These are phyloP conservation scores for Pelochelys cantorii DNA, from an alignment of 2,797 vertebrate genomes.

Conservation along the genomic window DNA sequence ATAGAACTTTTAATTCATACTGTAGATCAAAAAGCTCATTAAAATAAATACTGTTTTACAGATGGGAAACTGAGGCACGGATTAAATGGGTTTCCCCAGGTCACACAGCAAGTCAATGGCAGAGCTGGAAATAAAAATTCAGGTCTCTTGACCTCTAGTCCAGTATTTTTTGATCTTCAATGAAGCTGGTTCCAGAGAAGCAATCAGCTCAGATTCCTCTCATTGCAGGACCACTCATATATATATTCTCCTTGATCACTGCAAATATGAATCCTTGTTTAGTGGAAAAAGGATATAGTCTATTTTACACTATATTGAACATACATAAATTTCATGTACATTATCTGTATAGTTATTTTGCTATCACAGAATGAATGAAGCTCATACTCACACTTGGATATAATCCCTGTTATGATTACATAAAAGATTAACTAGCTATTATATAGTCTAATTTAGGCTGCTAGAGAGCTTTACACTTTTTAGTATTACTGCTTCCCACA, in stretches of 20 bases:
- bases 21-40: accelerated
- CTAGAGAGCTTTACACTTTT: not conserved
- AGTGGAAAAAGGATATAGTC: not conserved
- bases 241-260: not conserved
- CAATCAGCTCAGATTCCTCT: not conserved
- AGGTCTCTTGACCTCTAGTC: not conserved
- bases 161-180: not conserved
- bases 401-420: not conserved
- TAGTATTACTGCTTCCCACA: not conserved
- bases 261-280: not conserved
- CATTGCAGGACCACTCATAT: not conserved
- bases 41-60: not conserved
- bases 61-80: not conserved
- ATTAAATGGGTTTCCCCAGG: not conserved
- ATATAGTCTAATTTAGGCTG: constrained; percentile 19
- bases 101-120: not conserved
- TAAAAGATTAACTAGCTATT: constrained; percentile 38
- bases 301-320: not conserved
- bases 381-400: not conserved
- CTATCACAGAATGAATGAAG: not conserved
- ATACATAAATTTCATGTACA: not conserved
- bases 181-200: not conserved
- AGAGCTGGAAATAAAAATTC: not conserved
- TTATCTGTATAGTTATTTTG: not conserved
- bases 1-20: accelerated